Base-by-base conservation (phyloP, 1,140 invertebrate species). In the Littorina saxatilis region DNA sequence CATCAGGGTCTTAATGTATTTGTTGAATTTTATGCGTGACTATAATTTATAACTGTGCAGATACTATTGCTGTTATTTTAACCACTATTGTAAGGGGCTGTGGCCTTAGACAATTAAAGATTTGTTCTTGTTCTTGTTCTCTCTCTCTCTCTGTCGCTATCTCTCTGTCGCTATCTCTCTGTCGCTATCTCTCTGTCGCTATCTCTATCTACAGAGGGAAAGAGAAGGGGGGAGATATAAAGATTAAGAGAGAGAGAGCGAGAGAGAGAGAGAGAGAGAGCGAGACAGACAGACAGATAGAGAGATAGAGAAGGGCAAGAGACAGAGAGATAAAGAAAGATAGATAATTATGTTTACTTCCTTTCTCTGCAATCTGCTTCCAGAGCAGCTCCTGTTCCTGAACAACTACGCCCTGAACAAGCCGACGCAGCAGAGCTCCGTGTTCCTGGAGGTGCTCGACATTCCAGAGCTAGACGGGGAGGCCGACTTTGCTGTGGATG, bases 321-420 rank as follows among this genome's bases (percentile, higher is more conserved):
- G 23, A 68, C 9, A 68, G 11, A 37, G 66, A 68, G 23, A 68
- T 15, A 68, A 13, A 0, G n/a, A 72, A 13, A 72, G 20, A 72
- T 15, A 27, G 39, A 72, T 23, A 72, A 43, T 7, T 11, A 0
- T 72, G 68, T 43, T 43, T 72, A 17, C 17, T 11, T 17, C 29
- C 7, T 4, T 32, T 68, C 13, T 9, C n/a, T 68, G 63, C 2
- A 9, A 5, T 32, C 63, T 43, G 0, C 27, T 80, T 39, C 13
- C 68, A 80, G 79, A 80, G 29, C 79, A 80, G 68, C 68, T 80
- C 35, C 11, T 80, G 68, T 35, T 50, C 13, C 79, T 80, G 29
- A 80, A 73, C 70, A 80, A 80, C 52, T 80, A 80, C 79, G 79
- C 79, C 79, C 52, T 80, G 5, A 80, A 80, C 70, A 80, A 80